Evolutionary conservation across 1,140 invertebrate genomes (phyloP).

Genomic region (Mesaphorura yosii): DNA sequence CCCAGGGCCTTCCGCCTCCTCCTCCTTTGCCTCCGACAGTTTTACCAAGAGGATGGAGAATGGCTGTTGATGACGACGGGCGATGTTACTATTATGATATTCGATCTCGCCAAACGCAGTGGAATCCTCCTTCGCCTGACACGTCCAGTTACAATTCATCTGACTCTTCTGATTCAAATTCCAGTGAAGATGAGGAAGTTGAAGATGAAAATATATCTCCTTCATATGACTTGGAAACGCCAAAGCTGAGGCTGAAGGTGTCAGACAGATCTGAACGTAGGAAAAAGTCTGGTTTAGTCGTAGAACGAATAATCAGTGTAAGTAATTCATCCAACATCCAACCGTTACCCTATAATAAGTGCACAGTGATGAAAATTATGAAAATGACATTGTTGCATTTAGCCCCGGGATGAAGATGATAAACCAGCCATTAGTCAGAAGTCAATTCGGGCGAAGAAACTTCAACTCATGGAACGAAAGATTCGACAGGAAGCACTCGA

Average conservation of each 20-base stretch:
- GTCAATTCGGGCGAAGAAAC: constrained; percentile 18
- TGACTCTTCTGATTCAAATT: constrained; percentile 35
- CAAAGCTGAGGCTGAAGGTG: not conserved
- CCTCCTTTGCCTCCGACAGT: constrained; percentile 25
- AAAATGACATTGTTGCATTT: too few relatives aligned
- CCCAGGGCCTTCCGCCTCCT: constrained; percentile 23
- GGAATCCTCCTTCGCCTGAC: constrained; percentile 60
- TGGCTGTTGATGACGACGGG: constrained; percentile 63
- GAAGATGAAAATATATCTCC: not conserved
- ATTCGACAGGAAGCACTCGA: too few relatives aligned
- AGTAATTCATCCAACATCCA: too few relatives aligned
- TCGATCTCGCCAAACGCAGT: constrained; percentile 69
- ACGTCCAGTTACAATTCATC: constrained; percentile 38
- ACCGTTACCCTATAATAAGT: too few relatives aligned
- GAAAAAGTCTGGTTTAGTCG: constrained; percentile 47
- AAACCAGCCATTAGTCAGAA: constrained; percentile 15
- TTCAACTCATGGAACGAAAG: constrained; percentile 16
- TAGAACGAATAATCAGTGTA: constrained; percentile 57
- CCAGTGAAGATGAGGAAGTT: constrained; percentile 34
- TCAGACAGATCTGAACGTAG: constrained; percentile 28
- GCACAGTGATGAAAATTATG: too few relatives aligned
- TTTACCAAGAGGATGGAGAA: constrained; percentile 53
- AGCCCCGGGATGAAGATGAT: too few relatives aligned
- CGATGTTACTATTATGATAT: constrained; percentile 84
- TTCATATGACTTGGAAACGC: not conserved